Evolutionary conservation across 1,140 invertebrate genomes (phyloP).

Genomic region (Asobara japonica): DNA sequence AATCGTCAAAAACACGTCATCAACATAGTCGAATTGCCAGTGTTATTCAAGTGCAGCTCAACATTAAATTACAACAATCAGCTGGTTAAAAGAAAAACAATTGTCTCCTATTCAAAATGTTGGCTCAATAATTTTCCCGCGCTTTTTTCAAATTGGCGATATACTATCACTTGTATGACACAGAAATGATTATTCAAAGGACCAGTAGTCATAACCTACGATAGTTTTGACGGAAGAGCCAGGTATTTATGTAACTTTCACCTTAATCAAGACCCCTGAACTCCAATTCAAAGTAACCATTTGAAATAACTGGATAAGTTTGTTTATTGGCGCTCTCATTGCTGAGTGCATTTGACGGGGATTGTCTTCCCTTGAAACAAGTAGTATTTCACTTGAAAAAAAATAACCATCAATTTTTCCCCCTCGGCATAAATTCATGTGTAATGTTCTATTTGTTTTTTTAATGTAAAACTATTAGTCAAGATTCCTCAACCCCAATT

Average conservation of each 20-base stretch:
- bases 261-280: not conserved
- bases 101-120: too few species aligned
- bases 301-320: too few species aligned
- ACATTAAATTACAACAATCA: slow-evolving; percentile 17
- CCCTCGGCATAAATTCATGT: too few species aligned
- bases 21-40: slow-evolving; percentile 32
- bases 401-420: too few species aligned
- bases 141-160: not conserved
- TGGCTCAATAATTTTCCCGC: not conserved
- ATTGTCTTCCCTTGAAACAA: too few species aligned
- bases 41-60: slow-evolving; percentile 22
- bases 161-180: not conserved
- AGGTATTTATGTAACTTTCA: slow-evolving; percentile 23
- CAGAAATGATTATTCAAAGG: slow-evolving; percentile 29
- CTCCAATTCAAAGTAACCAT: too few species aligned
- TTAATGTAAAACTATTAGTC: too few species aligned
- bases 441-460: too few species aligned
- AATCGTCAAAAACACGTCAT: slow-evolving; percentile 38
- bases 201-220: slow-evolving; percentile 40
- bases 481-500: too few species aligned
- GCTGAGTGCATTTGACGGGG: too few species aligned
- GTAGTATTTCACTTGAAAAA: too few species aligned
- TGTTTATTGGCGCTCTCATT: too few species aligned
- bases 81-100: not conserved
- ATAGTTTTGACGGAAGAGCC: slow-evolving; percentile 27